phyloP scores from a whole-genome alignment of 2,113 vertebrate species.

The Onychorhynchus coronatus region DNA sequence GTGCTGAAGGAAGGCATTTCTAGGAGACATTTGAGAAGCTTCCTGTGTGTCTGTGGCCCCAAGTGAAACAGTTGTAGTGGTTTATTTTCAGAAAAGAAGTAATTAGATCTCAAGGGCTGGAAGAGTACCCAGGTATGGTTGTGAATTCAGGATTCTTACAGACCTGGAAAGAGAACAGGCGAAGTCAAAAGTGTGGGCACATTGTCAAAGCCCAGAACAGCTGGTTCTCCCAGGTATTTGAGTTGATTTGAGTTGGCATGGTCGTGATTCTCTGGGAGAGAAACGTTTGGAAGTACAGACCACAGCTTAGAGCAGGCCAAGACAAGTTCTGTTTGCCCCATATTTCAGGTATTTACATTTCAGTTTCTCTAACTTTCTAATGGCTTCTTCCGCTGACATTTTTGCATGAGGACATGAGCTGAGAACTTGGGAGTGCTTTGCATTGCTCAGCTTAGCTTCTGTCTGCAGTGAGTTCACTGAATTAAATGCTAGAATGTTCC shows the following conservation, averaged over 20 bases:
- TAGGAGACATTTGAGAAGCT: not conserved
- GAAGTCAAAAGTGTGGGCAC: not conserved
- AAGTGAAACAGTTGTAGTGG: not conserved
- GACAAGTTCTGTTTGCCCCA: not conserved
- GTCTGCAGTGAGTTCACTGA: not conserved
- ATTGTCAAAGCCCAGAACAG: not conserved
- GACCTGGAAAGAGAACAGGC: not conserved
- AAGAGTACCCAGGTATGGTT: not conserved
- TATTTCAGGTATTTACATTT: not conserved
- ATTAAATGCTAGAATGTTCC: not conserved
- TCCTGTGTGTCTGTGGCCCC: not conserved
- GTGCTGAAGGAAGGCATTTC: not conserved
- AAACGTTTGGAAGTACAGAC: not conserved
- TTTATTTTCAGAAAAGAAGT: not conserved
- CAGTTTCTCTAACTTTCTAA: not conserved
- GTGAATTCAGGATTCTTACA: not conserved
- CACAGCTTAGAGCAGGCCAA: not conserved
- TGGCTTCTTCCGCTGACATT: not conserved
- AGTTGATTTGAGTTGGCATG: not conserved
- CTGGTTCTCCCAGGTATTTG: not conserved
- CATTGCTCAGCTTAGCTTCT: conserved; percentile 31
- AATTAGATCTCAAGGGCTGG: not conserved
- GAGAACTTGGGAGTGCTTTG: not conserved
- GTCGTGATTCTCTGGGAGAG: not conserved
- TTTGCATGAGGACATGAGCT: not conserved